Conservation (phyloP, 2,113 vertebrate genomes). For the Triplophysa tibetana region DNA sequence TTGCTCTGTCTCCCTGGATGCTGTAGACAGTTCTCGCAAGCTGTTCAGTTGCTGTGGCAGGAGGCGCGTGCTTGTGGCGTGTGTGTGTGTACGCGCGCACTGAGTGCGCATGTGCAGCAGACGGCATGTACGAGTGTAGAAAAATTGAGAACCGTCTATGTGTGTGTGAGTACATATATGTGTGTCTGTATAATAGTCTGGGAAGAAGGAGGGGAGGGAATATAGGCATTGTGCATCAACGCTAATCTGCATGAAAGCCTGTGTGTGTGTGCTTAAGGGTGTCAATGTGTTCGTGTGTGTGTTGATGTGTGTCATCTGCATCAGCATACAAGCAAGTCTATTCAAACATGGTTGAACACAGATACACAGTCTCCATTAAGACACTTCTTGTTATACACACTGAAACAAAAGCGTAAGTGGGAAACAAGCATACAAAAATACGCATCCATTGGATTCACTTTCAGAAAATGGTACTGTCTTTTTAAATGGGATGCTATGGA, state of each 20-base stretch:
- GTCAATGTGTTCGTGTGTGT: neutral
- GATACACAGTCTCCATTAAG: constrained; percentile 4
- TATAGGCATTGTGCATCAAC: constrained; percentile 7
- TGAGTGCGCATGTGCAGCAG: constrained; percentile 71
- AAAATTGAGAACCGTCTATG: constrained; percentile 44
- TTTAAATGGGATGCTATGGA: constrained; percentile 69
- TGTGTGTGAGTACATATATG: constrained; percentile 40
- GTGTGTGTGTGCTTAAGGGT: neutral
- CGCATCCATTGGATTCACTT: constrained; percentile 19
- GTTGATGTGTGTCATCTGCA: neutral
- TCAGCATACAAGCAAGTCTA: constrained; percentile 64
- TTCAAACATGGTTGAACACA: constrained; percentile 23
- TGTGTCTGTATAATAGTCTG: constrained; percentile 61
- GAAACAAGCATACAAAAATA: neutral
- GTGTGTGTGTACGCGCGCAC: constrained; percentile 43
- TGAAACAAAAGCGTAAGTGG: neutral
- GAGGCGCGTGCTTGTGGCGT: constrained; percentile 64
- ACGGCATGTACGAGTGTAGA: constrained; percentile 70
- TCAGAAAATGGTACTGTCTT: constrained; percentile 55
- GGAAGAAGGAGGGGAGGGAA: constrained; percentile 56
- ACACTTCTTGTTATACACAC: constrained; percentile 16
- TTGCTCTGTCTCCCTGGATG: constrained; percentile 73
- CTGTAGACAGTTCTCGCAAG: constrained; percentile 76
- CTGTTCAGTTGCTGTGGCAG: constrained; percentile 76
- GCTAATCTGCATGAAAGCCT: constrained; percentile 1